Base-by-base conservation (phyloP, 53 echinoderm and acorn worm genomes). In the Holothuria leucospilota region DNA sequence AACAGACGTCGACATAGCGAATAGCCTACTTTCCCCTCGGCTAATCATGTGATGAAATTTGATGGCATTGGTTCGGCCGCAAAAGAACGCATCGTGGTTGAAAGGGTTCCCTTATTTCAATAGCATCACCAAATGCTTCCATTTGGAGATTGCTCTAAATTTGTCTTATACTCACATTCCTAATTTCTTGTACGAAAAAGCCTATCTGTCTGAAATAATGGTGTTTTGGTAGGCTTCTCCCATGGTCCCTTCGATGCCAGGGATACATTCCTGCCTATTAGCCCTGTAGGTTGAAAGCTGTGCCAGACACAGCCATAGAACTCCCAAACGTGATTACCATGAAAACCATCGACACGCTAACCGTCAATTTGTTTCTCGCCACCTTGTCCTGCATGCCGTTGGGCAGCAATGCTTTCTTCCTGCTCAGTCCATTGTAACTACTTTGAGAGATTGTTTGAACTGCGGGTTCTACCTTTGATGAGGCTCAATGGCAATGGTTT, bases 251-350 rank as follows among this genome's bases (percentile, higher is more conserved):
- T 63, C 27, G 23, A 5, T 26, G 7, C 64, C 64, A 7, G 64
- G 64, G 7, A 63, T n/a, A 24, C n/a, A 26, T 11, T 5, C 23
- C 27, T n/a, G 6, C 12, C 64, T 5, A 5, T 63, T 26, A n/a
- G n/a, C 6, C 23, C 42, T 78, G 39, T 84, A 84, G 8, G 13
- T 6, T 63, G 64, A 29, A 84, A 89, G 12, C 84, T 75, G 77
- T 89, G 89, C 84, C 84, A 89, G 13, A n/a, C n/a, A 85, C 89
- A 89, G 0, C 89, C 89, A 62, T 84, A 52, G 27, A 89, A 89
- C 42, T 89, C 85, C 58, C 51, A 89, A 20, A 89, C 77, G 1
- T 42, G 73, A 6, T 63, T 39, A 11, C 40, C 68, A 29, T 64
- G 53, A 1, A 77, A 41, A 8, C 75, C 89, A 29, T 89, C 84